Percentiles rank a stretch among this genome's conserved stretches.
Evolutionary conservation across 2,888 invertebrate genomes (phyloP).

Genomic region (Acrocera orbiculus): DNA sequence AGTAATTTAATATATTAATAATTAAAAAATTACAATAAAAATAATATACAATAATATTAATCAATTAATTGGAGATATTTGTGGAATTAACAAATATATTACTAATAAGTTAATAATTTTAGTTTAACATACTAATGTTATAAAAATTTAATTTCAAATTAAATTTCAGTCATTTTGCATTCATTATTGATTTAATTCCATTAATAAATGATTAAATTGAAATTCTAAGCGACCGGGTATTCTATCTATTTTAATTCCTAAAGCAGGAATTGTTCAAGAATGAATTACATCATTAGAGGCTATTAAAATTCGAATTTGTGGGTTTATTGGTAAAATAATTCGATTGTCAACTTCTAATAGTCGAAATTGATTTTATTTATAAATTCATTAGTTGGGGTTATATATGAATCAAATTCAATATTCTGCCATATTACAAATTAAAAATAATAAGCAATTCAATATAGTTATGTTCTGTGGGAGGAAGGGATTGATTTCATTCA

Average conservation of each 20-base stretch:
- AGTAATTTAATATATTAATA: constrained; percentile 38
- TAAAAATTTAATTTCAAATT: constrained; percentile 34
- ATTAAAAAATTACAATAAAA: constrained; percentile 31
- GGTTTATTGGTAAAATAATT: constrained; percentile 38
- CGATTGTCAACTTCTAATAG: constrained; percentile 47
- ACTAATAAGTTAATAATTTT: constrained; percentile 38
- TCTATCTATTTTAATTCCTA: constrained; percentile 48
- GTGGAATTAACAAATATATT: constrained; percentile 48
- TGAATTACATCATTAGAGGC: constrained; percentile 47
- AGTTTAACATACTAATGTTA: constrained; percentile 50
- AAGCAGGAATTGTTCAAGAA: constrained; percentile 43
- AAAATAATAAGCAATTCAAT: constrained; percentile 39
- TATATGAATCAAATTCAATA: constrained; percentile 44
- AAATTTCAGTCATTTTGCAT: constrained; percentile 48
- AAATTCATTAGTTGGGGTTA: constrained; percentile 34
- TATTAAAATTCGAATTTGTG: constrained; percentile 44
- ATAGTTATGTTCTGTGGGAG: constrained; percentile 42
- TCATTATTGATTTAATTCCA: constrained; percentile 35
- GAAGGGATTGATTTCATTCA: constrained; percentile 43
- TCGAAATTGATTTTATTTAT: constrained; percentile 33
- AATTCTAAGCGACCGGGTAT: constrained; percentile 45
- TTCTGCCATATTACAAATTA: constrained; percentile 44
- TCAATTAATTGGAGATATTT: constrained; percentile 47
- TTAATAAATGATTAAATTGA: constrained; percentile 42
- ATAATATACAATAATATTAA: constrained; percentile 29